Base-by-base conservation (phyloP, 2,113 vertebrate species). In the Monopterus albus region DNA sequence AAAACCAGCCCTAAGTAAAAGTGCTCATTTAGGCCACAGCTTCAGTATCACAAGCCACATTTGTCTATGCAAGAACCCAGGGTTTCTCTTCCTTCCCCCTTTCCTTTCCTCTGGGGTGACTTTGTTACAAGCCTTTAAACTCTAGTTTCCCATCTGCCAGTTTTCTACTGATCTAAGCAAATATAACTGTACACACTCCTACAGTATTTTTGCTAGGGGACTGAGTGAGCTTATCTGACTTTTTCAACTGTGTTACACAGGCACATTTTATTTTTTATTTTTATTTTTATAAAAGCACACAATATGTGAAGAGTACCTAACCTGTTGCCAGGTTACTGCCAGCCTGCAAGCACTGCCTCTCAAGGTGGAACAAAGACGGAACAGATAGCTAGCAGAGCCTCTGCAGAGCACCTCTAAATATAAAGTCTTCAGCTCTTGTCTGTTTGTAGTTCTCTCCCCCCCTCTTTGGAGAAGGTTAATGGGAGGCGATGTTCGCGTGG, bases 241-340 rank as follows among this genome's bases (percentile, higher is more conserved):
- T 64, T 57, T 65, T 73, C 53, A 50, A 45, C 66, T 64, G 33
- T 50, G 50, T 51, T 61, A 18, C 31, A 62, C 29, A 38, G 36
- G 45, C 21, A 75, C 28, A 61, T 38, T 6, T 39, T 7, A 25
- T 35, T 21, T 23, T 4, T 17, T 49, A n/a, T 57, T 75, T 58
- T 25, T 13, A 45, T 57, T 39, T 62, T 50, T 14, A 52, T 57
- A 55, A 78, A 83, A 80, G 49, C 53, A 64, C 71, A 89, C 53
- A 84, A 57, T 72, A 67, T 72, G 47, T 65, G 51, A 78, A 65
- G 62, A 51, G 59, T 66, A 68, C 72, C 81, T 75, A 82, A 91
- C 85, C 78, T 90, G 88, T 91, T 89, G 87, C 88, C 90, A 84
- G 85, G 89, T 86, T 88, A 88, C 86, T 75, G 78, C 38, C 60